Evolutionary conservation across 2,797 vertebrate genomes (phyloP).

Genomic region (Amblyopsis hoosieri): DNA sequence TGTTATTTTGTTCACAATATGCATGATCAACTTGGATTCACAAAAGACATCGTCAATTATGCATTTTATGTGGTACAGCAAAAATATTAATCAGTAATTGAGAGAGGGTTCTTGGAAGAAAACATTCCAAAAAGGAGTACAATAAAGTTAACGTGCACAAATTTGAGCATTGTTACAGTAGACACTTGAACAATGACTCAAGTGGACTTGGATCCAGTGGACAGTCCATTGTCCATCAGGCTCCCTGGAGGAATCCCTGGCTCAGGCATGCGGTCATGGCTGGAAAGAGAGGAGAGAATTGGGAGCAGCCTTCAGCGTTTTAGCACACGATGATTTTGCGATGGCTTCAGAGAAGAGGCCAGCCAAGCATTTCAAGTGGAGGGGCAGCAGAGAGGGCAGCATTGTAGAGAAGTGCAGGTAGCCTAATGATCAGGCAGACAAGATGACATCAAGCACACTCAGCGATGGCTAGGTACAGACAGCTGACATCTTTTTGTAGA

Average conservation of each 20-base stretch:
- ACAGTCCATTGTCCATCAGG: conserved; percentile 29
- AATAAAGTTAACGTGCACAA: no score
- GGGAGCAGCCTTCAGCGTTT: conserved; percentile 44
- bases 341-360: conserved; percentile 71
- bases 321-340: conserved; percentile 64
- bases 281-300: conserved; percentile 45
- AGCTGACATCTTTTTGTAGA: conserved; percentile 56
- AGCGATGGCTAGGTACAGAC: conserved; percentile 55
- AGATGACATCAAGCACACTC: conserved; percentile 74
- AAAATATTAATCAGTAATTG: no score
- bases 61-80: no score
- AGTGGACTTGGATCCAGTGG: no score
- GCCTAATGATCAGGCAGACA: conserved; percentile 71
- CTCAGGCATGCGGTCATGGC: conserved; percentile 51
- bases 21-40: no score
- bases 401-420: conserved; percentile 68
- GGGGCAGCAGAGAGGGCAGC: conserved; percentile 61
- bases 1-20: no score
- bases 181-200: conserved; percentile 3
- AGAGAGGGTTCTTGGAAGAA: no score
- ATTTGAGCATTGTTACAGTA: conserved; percentile 14
- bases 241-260: conserved; percentile 55
- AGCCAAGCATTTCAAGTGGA: conserved; percentile 75
- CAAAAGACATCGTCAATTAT: no score
- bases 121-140: no score